phyloP scores from a whole-genome alignment of 2,888 invertebrate species.

The Idaea straminata region DNA sequence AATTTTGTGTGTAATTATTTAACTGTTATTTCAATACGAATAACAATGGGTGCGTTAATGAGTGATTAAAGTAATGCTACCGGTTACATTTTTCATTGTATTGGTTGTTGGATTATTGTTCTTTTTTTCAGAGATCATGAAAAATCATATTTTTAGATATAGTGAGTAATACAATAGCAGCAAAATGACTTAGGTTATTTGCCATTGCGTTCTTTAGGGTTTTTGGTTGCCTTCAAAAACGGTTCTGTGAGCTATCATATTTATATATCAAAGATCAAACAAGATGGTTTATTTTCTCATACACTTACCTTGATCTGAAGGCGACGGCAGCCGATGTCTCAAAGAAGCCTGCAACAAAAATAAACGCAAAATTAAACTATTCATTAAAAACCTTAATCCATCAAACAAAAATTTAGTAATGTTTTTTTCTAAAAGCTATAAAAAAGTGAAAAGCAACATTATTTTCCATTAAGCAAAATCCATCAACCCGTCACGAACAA shows the following conservation, averaged over 20 bases:
- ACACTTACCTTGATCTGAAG: conserved; percentile 67
- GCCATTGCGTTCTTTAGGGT: too few species aligned
- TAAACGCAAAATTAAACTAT: conserved; percentile 21
- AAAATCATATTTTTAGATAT: too few species aligned
- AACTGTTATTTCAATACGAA: conserved; percentile 10
- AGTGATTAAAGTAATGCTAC: neutral
- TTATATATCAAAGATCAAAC: too few species aligned
- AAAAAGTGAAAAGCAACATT: conserved; percentile 20
- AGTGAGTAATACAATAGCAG: too few species aligned
- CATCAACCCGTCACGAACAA: conserved; percentile 44
- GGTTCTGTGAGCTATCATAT: too few species aligned
- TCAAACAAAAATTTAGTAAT: conserved; percentile 5
- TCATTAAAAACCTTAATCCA: neutral
- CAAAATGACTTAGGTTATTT: too few species aligned
- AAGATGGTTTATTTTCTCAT: neutral
- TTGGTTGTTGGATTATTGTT: neutral
- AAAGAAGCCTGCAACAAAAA: conserved; percentile 71
- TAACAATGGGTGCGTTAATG: neutral
- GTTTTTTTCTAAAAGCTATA: neutral
- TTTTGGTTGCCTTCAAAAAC: too few species aligned
- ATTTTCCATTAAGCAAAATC: conserved; percentile 48
- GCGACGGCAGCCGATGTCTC: conserved; percentile 67
- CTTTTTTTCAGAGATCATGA: too few species aligned
- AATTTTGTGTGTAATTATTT: conserved; percentile 3
- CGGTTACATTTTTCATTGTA: neutral